Evolutionary conservation across 2,113 vertebrate genomes (phyloP), one percentile per base, ranked within the genome.

Genomic region (Mobula birostris): DNA sequence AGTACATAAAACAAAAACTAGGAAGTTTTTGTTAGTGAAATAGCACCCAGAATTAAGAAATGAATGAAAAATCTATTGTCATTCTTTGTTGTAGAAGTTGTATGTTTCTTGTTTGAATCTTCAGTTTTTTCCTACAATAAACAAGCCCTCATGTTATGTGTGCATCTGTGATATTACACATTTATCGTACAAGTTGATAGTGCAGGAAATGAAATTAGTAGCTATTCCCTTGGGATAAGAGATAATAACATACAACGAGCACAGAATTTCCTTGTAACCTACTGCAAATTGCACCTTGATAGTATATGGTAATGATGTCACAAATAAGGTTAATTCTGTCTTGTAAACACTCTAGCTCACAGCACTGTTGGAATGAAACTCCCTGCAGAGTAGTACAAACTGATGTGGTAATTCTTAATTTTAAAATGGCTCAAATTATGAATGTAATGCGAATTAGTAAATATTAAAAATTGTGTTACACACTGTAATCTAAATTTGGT

Each of bases 401-500:
- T 27, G 7, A 48, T 56, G 91, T 24, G 70, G 68, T 76, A 72
- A 93, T 93, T 74, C 70, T 76, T 93, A 76, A 93, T 93, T 93
- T 74, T 40, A 93, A 76, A 76, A 93, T 21, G 17, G 36, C 91
- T 74, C 36, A 56, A 93, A 56, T 70, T 74, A 32, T 74, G 36
- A n/a, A 40, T 24, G 36, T 76, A 32, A 56, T 48, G 91, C 17
- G 14, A 90, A 90, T 32, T 74, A 76, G 12, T 93, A 74, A 6
- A 48, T 74, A 74, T 48, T 56, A 93, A 24, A 11, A 74, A 93
- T 14, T 40, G 40, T 14, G 70, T 29, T 93, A 19, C 72, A 93
- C 19, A 36, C 70, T 48, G 9, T 74, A 48, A 93, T 56, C 91
- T 93, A 74, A 74, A 56, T 93, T 68, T 63, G 85, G 7, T 27